A percentile compares a stretch with the other conserved stretches of the same genome.
These are phyloP conservation scores for Nannobrachium achirus DNA, from an alignment of 2,113 vertebrate genomes.

Conservation along the genomic window DNA sequence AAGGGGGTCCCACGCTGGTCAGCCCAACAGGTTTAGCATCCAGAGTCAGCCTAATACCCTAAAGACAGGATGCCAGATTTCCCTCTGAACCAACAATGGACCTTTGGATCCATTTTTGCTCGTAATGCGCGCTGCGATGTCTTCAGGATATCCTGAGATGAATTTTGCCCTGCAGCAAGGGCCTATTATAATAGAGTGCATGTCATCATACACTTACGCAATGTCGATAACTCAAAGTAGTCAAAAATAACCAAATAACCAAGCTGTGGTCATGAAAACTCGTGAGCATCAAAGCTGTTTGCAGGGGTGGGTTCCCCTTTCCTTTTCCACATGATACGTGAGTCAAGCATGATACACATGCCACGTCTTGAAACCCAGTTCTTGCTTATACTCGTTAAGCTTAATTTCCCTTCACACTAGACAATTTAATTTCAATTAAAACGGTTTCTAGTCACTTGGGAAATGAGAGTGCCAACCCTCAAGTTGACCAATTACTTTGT, in stretches of 20 bases:
- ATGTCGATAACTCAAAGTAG: constrained; percentile 13
- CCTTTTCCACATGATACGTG: constrained; percentile 20
- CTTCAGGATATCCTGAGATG: neutral
- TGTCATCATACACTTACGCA: constrained; percentile 5
- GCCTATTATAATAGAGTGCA: neutral
- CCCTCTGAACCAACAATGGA: neutral
- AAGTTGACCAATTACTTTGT: neutral
- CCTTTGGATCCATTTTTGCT: neutral
- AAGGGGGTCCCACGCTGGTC: constrained; percentile 28
- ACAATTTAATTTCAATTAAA: neutral
- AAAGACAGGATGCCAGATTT: constrained; percentile 1
- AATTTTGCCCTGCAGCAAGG: neutral
- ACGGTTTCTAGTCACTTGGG: neutral
- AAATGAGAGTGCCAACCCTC: neutral
- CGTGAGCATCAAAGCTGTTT: constrained; percentile 12
- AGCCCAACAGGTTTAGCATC: constrained; percentile 36
- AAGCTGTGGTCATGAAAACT: constrained; percentile 17
- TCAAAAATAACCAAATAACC: neutral
- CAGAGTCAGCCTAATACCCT: constrained; percentile 1
- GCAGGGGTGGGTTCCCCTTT: constrained; percentile 35
- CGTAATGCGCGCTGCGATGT: neutral
- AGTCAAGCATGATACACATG: constrained; percentile 13
- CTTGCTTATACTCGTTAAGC: neutral
- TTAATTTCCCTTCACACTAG: neutral
- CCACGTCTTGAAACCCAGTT: constrained; percentile 7